These are phyloP conservation scores for Gila robusta DNA, from an alignment of 2,797 vertebrate species.

Conservation along the genomic window DNA sequence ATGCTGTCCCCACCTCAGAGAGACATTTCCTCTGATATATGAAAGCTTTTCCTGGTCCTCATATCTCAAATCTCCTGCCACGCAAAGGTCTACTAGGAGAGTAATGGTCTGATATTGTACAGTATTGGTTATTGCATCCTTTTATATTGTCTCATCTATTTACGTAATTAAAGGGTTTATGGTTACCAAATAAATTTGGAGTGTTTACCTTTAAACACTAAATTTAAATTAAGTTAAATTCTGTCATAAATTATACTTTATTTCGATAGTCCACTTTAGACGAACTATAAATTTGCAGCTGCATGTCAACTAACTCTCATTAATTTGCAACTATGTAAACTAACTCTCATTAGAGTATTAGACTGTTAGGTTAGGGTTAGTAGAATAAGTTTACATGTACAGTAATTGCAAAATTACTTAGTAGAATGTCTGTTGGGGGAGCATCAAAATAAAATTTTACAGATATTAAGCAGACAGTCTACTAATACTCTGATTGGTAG, in stretches of 20 bases:
- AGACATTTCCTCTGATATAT: conserved; percentile 50
- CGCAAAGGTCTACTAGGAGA: conserved; percentile 30
- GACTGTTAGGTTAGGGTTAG: no score
- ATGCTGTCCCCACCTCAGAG: conserved; percentile 39
- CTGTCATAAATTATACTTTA: not conserved
- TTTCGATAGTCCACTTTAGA: not conserved
- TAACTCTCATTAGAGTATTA: not conserved
- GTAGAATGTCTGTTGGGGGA: not conserved
- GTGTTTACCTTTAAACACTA: not conserved
- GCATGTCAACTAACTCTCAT: not conserved
- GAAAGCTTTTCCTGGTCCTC: conserved; percentile 48
- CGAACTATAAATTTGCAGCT: not conserved
- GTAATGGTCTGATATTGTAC: conserved; percentile 22
- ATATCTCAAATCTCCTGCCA: conserved; percentile 45
- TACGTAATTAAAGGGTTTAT: not conserved
- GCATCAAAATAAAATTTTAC: not conserved
- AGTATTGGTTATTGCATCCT: not conserved
- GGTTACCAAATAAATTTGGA: not conserved
- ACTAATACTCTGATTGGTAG: not conserved
- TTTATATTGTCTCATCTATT: not conserved
- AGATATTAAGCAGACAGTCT: not conserved
- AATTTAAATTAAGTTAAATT: not conserved
- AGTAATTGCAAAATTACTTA: no score
- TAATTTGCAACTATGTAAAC: not conserved
- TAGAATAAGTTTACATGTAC: no score